Evolutionary conservation across 2,113 vertebrate genomes (phyloP).

Genomic region (Alosa alosa): DNA sequence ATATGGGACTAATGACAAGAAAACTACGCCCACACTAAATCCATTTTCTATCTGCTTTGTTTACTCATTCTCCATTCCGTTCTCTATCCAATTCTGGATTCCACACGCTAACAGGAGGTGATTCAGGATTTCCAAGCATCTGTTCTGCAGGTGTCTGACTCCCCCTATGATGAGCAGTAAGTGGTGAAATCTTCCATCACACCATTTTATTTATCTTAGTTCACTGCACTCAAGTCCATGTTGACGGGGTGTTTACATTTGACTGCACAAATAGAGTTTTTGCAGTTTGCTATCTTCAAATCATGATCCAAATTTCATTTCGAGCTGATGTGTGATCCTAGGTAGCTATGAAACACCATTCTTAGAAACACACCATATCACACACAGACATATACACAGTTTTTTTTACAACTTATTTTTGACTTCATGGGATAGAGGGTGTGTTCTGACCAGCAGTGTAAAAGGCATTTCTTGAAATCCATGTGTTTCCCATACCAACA

Average conservation of each 20-base stretch:
- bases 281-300: neutral
- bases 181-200: conserved; percentile 34
- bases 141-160: conserved; percentile 75
- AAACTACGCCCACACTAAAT: neutral
- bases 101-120: conserved; percentile 65
- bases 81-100: neutral
- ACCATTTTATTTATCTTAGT: neutral
- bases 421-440: no score
- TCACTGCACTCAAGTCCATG: neutral
- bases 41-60: neutral
- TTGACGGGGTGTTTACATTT: neutral
- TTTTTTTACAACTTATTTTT: no score
- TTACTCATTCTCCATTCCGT: neutral
- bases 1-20: neutral
- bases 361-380: neutral
- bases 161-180: conserved; percentile 78
- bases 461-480: no score
- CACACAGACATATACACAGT: no score
- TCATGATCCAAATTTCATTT: neutral
- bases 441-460: no score
- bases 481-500: no score
- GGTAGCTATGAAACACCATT: neutral
- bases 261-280: neutral
- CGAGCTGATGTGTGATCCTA: neutral
- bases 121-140: conserved; percentile 79